phyloP scores from a whole-genome alignment of 2,797 vertebrate genomes.

The Sebastes flavidus region DNA sequence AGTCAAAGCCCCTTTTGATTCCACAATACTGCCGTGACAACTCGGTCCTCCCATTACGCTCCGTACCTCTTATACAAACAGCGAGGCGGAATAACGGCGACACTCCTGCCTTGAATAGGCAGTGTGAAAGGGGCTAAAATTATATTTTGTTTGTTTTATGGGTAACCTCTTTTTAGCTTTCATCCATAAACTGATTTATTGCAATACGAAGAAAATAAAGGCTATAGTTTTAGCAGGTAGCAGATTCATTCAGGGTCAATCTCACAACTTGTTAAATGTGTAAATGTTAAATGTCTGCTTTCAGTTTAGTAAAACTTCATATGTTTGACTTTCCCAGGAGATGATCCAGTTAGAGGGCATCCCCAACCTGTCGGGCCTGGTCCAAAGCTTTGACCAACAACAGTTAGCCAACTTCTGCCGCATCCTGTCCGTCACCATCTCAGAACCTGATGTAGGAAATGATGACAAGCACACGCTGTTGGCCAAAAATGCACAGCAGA shows the following conservation, averaged over 20 bases:
- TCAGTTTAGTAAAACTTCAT: not conserved
- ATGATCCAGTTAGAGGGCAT: slow-evolving; percentile 98
- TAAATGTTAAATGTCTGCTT: not conserved
- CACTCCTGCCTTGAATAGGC: not conserved
- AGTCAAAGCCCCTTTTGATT: not conserved
- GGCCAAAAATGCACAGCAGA: slow-evolving; percentile 97
- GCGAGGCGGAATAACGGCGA: not conserved
- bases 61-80: not conserved
- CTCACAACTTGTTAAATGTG: not conserved
- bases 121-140: not conserved
- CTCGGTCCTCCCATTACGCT: not conserved
- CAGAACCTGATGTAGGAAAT: slow-evolving; percentile 93
- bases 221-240: not conserved
- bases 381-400: slow-evolving; percentile 98
- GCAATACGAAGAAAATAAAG: not conserved
- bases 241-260: not conserved
- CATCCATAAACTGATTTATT: not conserved
- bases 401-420: slow-evolving; percentile 99
- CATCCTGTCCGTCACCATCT: slow-evolving; percentile 97
- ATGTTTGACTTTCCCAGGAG: slow-evolving; percentile 81
- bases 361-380: slow-evolving; percentile 91
- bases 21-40: too few species aligned
- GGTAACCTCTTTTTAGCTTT: not conserved
- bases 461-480: slow-evolving; percentile 98
- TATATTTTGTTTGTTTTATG: not conserved